Base-by-base conservation (phyloP, 2,797 vertebrate species). In the Synanceia verrucosa region DNA sequence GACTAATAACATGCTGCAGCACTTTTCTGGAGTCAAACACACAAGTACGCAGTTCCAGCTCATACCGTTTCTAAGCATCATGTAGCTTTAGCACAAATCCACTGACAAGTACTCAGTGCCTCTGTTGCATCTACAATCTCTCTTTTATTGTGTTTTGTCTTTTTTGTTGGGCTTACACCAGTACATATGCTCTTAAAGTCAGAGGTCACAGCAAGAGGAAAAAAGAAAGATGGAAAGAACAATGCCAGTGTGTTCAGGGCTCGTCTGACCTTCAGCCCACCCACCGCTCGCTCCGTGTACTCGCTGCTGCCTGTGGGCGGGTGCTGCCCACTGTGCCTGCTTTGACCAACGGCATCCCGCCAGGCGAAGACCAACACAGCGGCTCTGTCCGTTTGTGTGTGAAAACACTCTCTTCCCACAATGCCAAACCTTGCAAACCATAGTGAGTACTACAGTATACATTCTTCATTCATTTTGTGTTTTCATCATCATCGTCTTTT, bases 191-290 rank as follows among this genome's bases (percentile, higher is more conserved):
- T 67, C 14, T 53, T 39, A 29, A 65, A 66, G 33, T 60, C 44
- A 56, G n/a, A 66, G 58, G 62, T 65, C 23, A 53, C 0, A 4
- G 14, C 41, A 46, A 10, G 43, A 57, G 19, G 21, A 3, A 31
- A 41, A 7, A 24, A 59, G 37, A 65, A 6, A 29, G 21, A 70
- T 18, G 62, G 50, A 63, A 41, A 78, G 64, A 85, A 84, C 71
- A 81, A 81, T 71, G 59, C 36, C 51, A 70, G 51, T 57, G 83
- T 83, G 78, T 86, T 61, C 78, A 21, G 62, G 76, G 80, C 57
- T 23, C 26, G 39, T 70, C 61, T 86, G 90, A 91, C 89, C 82
- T 91, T 88, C 81, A 84, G 82, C 70, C 82, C 83, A 85, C 89
- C 88, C 89, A 88, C 80, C 4, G 59, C 65, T 82, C 26, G 68